Evolutionary conservation across 2,113 vertebrate species (phyloP), one percentile per base, ranked within the genome.

Genomic region (Anarrhichthys ocellatus): DNA sequence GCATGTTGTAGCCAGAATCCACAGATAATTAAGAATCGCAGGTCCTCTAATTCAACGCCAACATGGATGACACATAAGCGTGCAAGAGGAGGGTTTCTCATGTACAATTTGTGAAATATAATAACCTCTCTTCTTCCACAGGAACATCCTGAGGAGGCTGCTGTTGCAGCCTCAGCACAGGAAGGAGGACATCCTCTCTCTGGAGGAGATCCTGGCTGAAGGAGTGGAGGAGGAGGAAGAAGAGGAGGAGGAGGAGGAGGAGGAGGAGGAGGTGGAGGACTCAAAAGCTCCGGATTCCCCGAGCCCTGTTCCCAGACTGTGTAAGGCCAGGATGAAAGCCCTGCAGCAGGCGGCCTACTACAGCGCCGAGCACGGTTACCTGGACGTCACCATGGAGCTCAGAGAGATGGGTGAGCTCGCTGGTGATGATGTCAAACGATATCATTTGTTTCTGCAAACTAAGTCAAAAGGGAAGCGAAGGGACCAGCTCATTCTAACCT

Each of bases 321-420:
- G 97, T 75, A 97, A 95, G 76, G 96, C 96, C 0, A 83, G 96
- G 73, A 96, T 94, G 73, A 98, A 97, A 83, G 97, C 97, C 2
- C 94, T 99, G 86, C 98, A 99, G 92, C 97, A 99, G 88, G 97
- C 98, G 61, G 97, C 96, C 88, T 98, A 97, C 76, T 97, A 98
- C 95, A 99, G 98, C 0, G 95, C 97, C 0, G 98, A 99, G 89
- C 98, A 99, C 0, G 96, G 98, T 56, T 98, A 97, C 7, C 96
- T 99, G 66, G 97, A 99, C 69, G 96, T 99, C 69, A 99, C 97
- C 92, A 94, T 98, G 96, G 98, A 99, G 94, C 95, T 99, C 84
- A 76, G 95, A 83, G 92, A 95, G 0, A 95, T 98, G 4, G 98
- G 98, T 99, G 91, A 94, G 96, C 54, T 56, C 40, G 36, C 36